These are phyloP conservation scores for Poicephalus meyeri DNA, from an alignment of 2,113 vertebrate genomes.

Conservation along the genomic window DNA sequence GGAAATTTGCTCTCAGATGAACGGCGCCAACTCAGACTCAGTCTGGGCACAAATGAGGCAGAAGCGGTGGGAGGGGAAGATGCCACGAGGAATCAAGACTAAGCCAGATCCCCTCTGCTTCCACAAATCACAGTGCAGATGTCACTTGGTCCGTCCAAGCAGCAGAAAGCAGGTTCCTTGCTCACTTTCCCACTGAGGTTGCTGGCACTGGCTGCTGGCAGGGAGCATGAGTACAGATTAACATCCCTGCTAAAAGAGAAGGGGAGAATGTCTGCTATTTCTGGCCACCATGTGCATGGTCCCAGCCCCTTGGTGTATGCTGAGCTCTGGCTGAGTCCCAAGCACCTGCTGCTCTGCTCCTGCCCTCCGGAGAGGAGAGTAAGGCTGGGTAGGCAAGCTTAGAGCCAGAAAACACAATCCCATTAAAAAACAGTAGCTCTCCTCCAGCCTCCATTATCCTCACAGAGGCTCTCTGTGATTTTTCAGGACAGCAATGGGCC, in stretches of 20 bases:
- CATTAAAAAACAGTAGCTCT: not conserved
- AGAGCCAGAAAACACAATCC: not conserved
- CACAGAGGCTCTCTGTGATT: not conserved
- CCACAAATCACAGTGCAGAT: not conserved
- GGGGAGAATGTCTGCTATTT: not conserved
- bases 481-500: not conserved
- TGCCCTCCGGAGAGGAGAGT: accelerated
- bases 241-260: not conserved
- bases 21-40: accelerated
- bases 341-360: not conserved
- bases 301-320: not conserved
- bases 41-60: too few relatives aligned
- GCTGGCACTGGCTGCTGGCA: not conserved
- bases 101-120: not conserved
- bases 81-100: accelerated
- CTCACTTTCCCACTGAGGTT: not conserved
- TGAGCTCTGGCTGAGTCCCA: not conserved
- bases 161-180: not conserved
- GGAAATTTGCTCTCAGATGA: not conserved
- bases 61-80: not conserved
- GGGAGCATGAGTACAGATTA: not conserved
- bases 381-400: accelerated
- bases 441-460: not conserved
- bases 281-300: accelerated
- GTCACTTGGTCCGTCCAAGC: not conserved